These are phyloP conservation scores for Acanthurus lineatus DNA, from an alignment of 2,797 vertebrate species.

Conservation along the genomic window DNA sequence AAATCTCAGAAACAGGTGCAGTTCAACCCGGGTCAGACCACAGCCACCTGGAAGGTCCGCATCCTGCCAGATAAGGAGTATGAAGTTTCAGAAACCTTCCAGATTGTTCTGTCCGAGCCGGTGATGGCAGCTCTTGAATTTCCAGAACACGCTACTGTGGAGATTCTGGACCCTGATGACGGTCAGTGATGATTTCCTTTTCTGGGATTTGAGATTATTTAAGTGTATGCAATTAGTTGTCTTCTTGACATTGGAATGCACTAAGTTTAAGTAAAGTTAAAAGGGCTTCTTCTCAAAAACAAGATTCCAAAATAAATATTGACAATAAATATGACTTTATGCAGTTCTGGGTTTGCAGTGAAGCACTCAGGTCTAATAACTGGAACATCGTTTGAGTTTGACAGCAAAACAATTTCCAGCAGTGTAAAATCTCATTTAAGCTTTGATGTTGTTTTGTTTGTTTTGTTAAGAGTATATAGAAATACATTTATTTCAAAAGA, in stretches of 20 bases:
- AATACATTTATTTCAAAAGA: not conserved
- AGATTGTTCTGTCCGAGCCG: slow-evolving; percentile 92
- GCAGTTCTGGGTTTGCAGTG: too few species aligned
- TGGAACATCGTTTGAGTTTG: not conserved
- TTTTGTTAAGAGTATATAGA: slow-evolving; percentile 7
- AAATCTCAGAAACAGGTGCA: slow-evolving; percentile 96
- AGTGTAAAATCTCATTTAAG: not conserved
- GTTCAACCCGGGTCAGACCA: slow-evolving; percentile 95
- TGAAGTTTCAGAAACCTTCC: slow-evolving; percentile 93
- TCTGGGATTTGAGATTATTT: not conserved
- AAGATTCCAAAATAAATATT: not conserved
- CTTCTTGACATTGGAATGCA: not conserved
- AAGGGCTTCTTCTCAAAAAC: not conserved
- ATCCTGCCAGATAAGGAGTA: slow-evolving; percentile 90
- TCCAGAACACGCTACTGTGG: slow-evolving; percentile 87
- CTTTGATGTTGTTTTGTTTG: not conserved
- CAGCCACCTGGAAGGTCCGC: slow-evolving; percentile 90
- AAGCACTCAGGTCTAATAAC: too few species aligned
- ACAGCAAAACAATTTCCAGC: slow-evolving; percentile 9
- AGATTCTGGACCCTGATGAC: slow-evolving; percentile 95
- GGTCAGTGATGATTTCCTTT: slow-evolving; percentile 84
- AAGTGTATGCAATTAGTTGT: not conserved
- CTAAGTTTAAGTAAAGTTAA: not conserved
- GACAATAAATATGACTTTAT: too few species aligned
- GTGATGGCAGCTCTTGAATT: slow-evolving; percentile 93